Conservation (phyloP, 1,140 invertebrate genomes). For the Drosophila obscura region DNA sequence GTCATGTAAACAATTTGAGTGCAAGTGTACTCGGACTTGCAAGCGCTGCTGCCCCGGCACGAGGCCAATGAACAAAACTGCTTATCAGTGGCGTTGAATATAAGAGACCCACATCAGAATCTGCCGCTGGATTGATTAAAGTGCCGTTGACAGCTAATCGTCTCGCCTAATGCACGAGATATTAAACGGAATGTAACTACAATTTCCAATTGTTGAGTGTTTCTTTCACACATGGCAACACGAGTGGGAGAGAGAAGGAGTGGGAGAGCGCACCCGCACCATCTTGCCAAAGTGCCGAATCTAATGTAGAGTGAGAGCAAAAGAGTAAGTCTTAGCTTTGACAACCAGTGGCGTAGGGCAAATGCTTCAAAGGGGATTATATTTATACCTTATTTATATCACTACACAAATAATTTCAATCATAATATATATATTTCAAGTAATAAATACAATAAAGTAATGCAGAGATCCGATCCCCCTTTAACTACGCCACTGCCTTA, state of each 20-base stretch:
- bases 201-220: constrained; percentile 47
- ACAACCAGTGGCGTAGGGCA: no score
- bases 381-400: no score
- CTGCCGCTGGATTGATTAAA: constrained; percentile 30
- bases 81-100: constrained; percentile 43
- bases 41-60: constrained; percentile 2
- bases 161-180: constrained; percentile 42
- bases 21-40: constrained; percentile 36
- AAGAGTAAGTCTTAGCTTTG: no score
- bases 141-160: constrained; percentile 48
- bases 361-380: no score
- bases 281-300: no score
- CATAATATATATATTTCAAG: background rate
- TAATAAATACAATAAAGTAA: background rate
- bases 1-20: constrained; percentile 48
- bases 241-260: constrained; percentile 15
- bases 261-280: constrained; percentile 6
- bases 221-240: constrained; percentile 36
- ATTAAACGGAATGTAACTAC: constrained; percentile 40
- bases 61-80: constrained; percentile 33
- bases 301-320: no score
- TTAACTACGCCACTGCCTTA: background rate
- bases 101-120: constrained; percentile 1
- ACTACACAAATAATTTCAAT: no score
- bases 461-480: background rate